Evolutionary conservation across 2,888 invertebrate genomes (phyloP).

Genomic region (Argynnis bischoffii): DNA sequence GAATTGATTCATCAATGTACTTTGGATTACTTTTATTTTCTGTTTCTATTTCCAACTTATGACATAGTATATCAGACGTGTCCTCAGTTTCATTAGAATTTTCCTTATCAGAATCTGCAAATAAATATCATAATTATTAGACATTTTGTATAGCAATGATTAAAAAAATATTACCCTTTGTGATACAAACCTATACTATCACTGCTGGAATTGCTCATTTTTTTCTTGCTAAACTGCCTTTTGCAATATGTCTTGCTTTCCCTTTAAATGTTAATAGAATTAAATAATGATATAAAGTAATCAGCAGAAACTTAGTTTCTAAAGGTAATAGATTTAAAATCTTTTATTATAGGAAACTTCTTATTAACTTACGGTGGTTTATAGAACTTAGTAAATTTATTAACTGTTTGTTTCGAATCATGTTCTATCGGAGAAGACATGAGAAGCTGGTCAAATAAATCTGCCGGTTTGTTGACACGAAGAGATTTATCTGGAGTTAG

Average conservation of each 20-base stretch:
- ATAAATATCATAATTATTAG: slow-evolving; percentile 19
- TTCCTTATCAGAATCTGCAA: slow-evolving; percentile 71
- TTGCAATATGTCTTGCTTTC: slow-evolving; percentile 50
- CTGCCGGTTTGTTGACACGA: slow-evolving; percentile 65
- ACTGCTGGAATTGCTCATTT: slow-evolving; percentile 51
- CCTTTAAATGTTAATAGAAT: slow-evolving; percentile 46
- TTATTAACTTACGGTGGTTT: not conserved
- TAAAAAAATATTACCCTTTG: slow-evolving; percentile 11
- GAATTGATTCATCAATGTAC: slow-evolving; percentile 61
- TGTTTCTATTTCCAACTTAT: slow-evolving; percentile 62
- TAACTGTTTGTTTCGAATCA: slow-evolving; percentile 5
- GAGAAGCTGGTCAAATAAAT: slow-evolving; percentile 66
- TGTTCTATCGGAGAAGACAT: slow-evolving; percentile 50
- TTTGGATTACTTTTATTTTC: slow-evolving; percentile 46
- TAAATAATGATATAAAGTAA: no score
- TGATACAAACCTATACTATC: slow-evolving; percentile 51
- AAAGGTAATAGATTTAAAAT: slow-evolving; percentile 7
- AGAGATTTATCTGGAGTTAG: slow-evolving; percentile 74
- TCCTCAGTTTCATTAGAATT: slow-evolving; percentile 51
- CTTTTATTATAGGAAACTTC: not conserved
- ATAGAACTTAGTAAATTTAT: not conserved
- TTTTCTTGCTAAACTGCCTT: slow-evolving; percentile 51
- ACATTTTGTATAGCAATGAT: slow-evolving; percentile 1
- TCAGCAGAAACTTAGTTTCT: no score
- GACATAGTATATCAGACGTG: slow-evolving; percentile 57